phyloP scores from a whole-genome alignment of 2,888 invertebrate genomes.

The Vanessa cardui region DNA sequence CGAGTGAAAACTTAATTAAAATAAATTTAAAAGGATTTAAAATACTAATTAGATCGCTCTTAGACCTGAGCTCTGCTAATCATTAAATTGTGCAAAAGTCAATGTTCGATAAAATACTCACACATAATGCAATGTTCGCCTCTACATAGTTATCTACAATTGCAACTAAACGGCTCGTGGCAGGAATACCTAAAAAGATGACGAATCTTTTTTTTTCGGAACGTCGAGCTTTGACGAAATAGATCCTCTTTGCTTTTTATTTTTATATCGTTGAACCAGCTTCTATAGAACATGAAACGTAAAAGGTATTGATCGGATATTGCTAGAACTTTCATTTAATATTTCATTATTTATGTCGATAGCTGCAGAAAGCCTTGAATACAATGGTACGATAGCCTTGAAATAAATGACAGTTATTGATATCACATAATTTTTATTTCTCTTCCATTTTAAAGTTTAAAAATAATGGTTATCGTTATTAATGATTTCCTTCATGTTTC shows the following conservation, averaged over 20 bases:
- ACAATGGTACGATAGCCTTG: too few relatives aligned
- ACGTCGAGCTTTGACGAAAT: not conserved
- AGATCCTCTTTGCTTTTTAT: slow-evolving; percentile 1
- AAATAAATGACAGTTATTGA: not conserved
- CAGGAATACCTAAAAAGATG: slow-evolving; percentile 16
- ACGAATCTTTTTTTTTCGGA: not conserved
- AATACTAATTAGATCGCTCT: too few relatives aligned
- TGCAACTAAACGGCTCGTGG: slow-evolving; percentile 11
- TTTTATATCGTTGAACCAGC: not conserved
- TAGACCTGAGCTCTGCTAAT: too few relatives aligned
- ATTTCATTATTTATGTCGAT: not conserved
- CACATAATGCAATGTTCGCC: slow-evolving; percentile 1
- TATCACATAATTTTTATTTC: not conserved
- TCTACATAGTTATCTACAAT: not conserved
- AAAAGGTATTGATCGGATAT: not conserved
- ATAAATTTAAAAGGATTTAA: too few relatives aligned
- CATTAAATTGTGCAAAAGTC: not conserved
- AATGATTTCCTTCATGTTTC: too few relatives aligned
- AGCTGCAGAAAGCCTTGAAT: slow-evolving; percentile 1
- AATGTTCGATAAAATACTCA: slow-evolving; percentile 23
- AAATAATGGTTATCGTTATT: too few relatives aligned
- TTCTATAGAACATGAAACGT: slow-evolving; percentile 1
- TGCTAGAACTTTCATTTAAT: slow-evolving; percentile 7
- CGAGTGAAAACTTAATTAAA: too few relatives aligned
- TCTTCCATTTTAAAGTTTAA: too few relatives aligned